Conservation (phyloP, 2,113 vertebrate species). For the Microtus richardsoni region DNA sequence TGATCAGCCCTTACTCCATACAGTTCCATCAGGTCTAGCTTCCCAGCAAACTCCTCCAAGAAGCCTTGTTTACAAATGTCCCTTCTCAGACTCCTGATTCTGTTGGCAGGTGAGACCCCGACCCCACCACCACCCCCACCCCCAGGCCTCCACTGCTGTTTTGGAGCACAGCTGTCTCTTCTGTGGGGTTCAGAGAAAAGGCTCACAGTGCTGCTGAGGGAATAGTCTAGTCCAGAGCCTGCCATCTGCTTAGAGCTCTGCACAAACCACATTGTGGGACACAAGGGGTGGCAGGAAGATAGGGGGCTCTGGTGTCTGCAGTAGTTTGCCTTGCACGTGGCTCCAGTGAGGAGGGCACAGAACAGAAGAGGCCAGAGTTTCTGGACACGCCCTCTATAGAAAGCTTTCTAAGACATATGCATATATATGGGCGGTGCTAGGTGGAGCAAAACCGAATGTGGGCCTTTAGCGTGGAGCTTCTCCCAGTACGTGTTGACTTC, state of each 20-base stretch:
- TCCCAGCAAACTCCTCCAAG: neutral
- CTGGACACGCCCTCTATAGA: neutral
- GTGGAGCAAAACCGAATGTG: neutral
- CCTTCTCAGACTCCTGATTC: neutral
- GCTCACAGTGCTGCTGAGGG: neutral
- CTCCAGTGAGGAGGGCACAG: neutral
- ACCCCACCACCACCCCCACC: neutral
- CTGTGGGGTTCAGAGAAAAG: neutral
- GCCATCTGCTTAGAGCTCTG: neutral
- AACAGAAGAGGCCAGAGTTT: neutral
- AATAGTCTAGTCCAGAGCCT: neutral
- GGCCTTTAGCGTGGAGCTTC: neutral
- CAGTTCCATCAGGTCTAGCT: neutral
- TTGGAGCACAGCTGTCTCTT: neutral
- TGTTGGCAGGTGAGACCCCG: neutral
- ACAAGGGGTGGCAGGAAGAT: neutral
- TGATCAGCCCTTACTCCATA: neutral
- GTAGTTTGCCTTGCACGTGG: neutral
- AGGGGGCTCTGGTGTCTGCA: too few relatives aligned
- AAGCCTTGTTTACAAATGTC: neutral
- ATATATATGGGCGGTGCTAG: neutral
- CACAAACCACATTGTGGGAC: neutral
- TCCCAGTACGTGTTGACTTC: fast-evolving
- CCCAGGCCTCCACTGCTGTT: neutral
- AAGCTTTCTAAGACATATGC: neutral